phyloP scores from a whole-genome alignment of 1,140 invertebrate genomes.

The Drosophila ananassae region DNA sequence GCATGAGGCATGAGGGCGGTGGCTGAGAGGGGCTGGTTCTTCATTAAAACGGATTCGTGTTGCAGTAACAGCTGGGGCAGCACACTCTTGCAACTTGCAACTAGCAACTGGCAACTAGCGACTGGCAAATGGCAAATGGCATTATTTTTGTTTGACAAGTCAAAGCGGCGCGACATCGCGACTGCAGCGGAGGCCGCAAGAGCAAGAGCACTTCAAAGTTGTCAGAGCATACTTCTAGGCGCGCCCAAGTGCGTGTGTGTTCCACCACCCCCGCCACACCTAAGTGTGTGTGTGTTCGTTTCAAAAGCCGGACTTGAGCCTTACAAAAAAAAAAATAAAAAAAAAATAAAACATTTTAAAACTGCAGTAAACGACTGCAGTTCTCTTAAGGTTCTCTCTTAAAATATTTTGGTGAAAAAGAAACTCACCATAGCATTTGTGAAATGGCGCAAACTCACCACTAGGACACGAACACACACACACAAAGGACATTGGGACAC shows the following conservation, averaged over 20 bases:
- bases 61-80: conserved; percentile 21
- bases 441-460: conserved; percentile 53
- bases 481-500: too few species aligned
- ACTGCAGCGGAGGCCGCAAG: conserved; percentile 41
- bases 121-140: conserved; percentile 67
- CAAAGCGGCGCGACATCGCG: conserved; percentile 61
- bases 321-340: conserved; percentile 16
- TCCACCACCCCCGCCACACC: background rate
- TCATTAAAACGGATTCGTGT: conserved; percentile 58
- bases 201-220: conserved; percentile 73
- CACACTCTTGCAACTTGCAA: conserved; percentile 32
- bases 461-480: background rate
- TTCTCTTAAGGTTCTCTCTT: conserved; percentile 40
- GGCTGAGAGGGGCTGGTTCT: conserved; percentile 15
- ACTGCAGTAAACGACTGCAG: background rate
- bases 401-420: background rate
- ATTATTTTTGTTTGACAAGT: conserved; percentile 76
- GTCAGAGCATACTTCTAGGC: conserved; percentile 73
- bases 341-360: background rate
- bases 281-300: conserved; percentile 2
- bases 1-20: background rate
- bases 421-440: conserved; percentile 28
- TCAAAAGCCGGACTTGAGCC: conserved; percentile 43
- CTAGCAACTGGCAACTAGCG: conserved; percentile 44
- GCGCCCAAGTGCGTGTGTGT: conserved; percentile 65